Evolutionary conservation across 1,140 invertebrate species (phyloP), one percentile per base, ranked within the genome.

Genomic region (Limonius californicus): DNA sequence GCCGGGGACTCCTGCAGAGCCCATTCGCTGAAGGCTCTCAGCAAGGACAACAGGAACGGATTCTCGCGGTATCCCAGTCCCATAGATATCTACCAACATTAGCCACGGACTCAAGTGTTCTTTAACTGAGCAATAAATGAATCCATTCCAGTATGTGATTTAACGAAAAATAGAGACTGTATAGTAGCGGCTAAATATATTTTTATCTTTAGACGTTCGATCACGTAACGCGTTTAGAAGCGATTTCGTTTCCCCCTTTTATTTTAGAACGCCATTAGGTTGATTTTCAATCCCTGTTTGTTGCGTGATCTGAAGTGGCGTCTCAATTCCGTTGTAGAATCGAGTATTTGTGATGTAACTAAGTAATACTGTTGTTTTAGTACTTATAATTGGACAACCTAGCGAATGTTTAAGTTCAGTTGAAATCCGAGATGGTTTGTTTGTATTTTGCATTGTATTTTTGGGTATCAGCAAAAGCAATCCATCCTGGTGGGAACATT

Each of bases 1-100:
- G 81, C 84, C 70, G 86, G 87, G 59, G 85, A 87, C 63, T 80
- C 83, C 35, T 76, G 80, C 67, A 77, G 78, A 55, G 75, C 74
- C 14, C 75, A 77, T 60, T 68, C 73, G 12, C 62, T 74, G 45
- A 69, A 70, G 21, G 61, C 74, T 27, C 61, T 74, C 50, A 60
- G 68, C 32, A 70, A 65, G 55, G 68, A 68, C 55, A 64, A 63
- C 23, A 68, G 74, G 53, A 75, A 75, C 66, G 74, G 75, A 54
- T 72, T 70, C 56, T 63, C 70, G 45, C 64, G 69, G 54, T 76
- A 69, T 50, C 45, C 45, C 7, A 50, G 16, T 70, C 45, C 62
- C 53, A 57, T 64, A 64, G 70, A 70, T 55, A 50, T 72, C 45
- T 72, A 68, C 59, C 73, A 72, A 39, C 72, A 68, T 67, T 73